Evolutionary conservation across 2,113 vertebrate genomes (phyloP), one percentile per base, ranked within the genome.

Genomic region (Neofelis nebulosa): DNA sequence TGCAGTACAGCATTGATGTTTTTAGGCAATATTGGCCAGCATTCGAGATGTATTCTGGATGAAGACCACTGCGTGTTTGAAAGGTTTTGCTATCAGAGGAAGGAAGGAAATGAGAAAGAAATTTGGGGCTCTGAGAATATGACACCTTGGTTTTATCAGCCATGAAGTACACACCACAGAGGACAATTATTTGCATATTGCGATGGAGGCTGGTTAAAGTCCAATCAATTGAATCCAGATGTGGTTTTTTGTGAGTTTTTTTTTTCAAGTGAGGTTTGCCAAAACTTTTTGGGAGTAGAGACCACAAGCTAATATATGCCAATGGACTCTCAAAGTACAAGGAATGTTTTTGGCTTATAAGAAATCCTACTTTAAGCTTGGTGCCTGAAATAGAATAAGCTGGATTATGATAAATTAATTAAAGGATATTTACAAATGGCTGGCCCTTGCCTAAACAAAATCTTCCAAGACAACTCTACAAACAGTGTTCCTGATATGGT

Each of bases 141-240:
- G 88, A 90, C 38, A 65, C 76, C 69, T 94, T 71, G 73, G 31
- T 33, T 88, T 91, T 95, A 92, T 93, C 94, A 81, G 57, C 69
- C 31, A 55, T 68, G 45, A 95, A 83, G 71, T n/a, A 52, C 18
- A 91, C 33, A 69, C 38, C 36, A n/a, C 65, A 33, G 27, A 91
- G 50, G 57, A 94, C 16, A 36, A 92, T 92, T 96, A 96, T 96
- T 97, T 96, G 91, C 94, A 91, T 97, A 94, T 81, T 97, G 76
- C 71, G 92, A 50, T 86, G 81, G 92, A 91, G 81, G 68, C 87
- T 95, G 76, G 83, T 94, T 97, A 97, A 96, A 95, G 86, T 88
- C n/a, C 48, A 91, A 97, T 96, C 95, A 94, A 98, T 98, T 98
- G 97, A 97, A 98, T 98, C 97, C 98, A 98, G 97, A 98, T 98